These are phyloP conservation scores for Forficula auricularia DNA, from an alignment of 1,140 invertebrate species.

Conservation along the genomic window DNA sequence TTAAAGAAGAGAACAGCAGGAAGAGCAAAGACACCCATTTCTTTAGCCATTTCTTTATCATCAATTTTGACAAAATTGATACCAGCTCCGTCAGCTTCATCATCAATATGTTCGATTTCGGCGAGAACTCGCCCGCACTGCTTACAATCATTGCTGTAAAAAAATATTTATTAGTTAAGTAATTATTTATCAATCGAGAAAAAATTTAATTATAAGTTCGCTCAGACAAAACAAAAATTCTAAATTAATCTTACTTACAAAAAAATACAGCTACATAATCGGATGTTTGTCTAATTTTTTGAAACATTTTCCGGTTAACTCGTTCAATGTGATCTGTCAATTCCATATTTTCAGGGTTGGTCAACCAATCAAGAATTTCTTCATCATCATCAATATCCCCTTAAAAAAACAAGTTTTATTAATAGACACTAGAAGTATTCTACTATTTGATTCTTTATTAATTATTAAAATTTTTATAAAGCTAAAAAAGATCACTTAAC, in stretches of 20 bases:
- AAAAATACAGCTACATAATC: slow-evolving; percentile 90
- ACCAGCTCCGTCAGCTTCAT: slow-evolving; percentile 77
- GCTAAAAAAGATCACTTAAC: not conserved
- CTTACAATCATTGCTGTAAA: slow-evolving; percentile 76
- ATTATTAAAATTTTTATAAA: not conserved
- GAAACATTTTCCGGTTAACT: slow-evolving; percentile 85
- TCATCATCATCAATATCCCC: slow-evolving; percentile 81
- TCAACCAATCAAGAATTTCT: slow-evolving; percentile 83
- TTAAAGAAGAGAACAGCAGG: slow-evolving; percentile 82
- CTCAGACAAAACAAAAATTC: too few relatives aligned
- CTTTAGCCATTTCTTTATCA: slow-evolving; percentile 68
- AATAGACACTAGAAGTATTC: slow-evolving; percentile 1
- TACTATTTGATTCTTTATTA: not conserved
- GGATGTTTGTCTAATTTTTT: slow-evolving; percentile 73
- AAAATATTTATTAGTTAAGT: not conserved
- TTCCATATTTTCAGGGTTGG: slow-evolving; percentile 86
- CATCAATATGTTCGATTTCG: slow-evolving; percentile 85
- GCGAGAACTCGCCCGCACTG: slow-evolving; percentile 73
- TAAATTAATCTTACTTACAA: slow-evolving; percentile 45
- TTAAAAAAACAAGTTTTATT: slow-evolving; percentile 14
- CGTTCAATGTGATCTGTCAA: slow-evolving; percentile 82
- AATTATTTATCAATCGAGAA: not conserved
- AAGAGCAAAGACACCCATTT: slow-evolving; percentile 71
- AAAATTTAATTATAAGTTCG: not conserved
- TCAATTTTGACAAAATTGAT: slow-evolving; percentile 88